Conservation (phyloP, 2,888 invertebrate species). For the Phymatocera aterrima region DNA sequence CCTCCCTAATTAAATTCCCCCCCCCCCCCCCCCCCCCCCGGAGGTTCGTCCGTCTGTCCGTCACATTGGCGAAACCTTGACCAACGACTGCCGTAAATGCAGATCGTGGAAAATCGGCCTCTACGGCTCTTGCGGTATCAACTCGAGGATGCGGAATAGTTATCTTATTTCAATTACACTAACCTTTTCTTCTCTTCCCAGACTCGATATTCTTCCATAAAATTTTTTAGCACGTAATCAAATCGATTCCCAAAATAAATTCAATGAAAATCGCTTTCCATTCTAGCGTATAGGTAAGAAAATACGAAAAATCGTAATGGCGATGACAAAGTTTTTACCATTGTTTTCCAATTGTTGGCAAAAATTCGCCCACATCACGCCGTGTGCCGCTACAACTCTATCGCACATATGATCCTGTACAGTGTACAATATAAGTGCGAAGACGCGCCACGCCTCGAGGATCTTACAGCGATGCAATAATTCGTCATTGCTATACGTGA, state of each 20-base stretch:
- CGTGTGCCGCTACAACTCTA: too few species aligned
- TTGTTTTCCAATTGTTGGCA: too few species aligned
- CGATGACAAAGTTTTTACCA: too few species aligned
- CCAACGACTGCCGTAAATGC: background rate
- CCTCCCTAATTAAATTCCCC: conserved; percentile 26
- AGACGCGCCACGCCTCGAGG: conserved; percentile 28
- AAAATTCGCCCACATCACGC: too few species aligned
- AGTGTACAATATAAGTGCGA: background rate
- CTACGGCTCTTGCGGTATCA: too few species aligned
- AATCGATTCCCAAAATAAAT: too few species aligned
- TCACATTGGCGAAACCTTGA: conserved; percentile 26
- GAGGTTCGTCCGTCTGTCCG: background rate
- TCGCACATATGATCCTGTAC: background rate
- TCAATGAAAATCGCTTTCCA: too few species aligned
- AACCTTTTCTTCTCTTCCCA: too few species aligned
- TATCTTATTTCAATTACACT: background rate
- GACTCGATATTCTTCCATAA: too few species aligned
- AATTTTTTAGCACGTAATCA: too few species aligned
- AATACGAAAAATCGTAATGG: too few species aligned
- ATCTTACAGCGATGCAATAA: background rate
- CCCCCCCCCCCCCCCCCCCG: background rate
- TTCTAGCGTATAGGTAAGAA: too few species aligned
- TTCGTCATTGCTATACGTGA: conserved; percentile 17
- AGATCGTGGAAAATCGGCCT: background rate
- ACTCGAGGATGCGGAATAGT: background rate